Evolutionary conservation across 2,113 vertebrate species (phyloP), one percentile per base, ranked within the genome.

Genomic region (Cyanoliseus patagonus): DNA sequence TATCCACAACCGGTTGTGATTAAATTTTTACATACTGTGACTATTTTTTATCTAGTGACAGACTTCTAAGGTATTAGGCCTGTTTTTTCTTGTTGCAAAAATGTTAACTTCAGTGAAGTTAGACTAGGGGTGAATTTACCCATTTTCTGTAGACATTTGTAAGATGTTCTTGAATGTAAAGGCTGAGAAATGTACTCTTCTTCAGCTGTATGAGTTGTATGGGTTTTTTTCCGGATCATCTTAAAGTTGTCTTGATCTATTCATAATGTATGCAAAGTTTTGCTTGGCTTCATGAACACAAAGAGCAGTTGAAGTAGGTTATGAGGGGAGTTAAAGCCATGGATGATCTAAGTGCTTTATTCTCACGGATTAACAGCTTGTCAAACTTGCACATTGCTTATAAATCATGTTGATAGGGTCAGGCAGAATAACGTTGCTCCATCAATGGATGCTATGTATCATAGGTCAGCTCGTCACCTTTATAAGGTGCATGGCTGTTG

Each of bases 31-130:
- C 83, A 79, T 92, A 83, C 86, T 87, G 57, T 93, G 92, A 92
- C 41, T 49, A n/a, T 78, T 77, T 95, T 95, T 96, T 81, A 92
- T 30, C 57, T 79, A 74, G 86, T 39, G 74, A 86, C 44, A 73
- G 74, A 91, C 16, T 95, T 93, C 41, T 68, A 79, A 92, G 77
- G 82, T 64, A 69, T 30, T 93, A 93, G 92, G 53, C 85, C 78
- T 91, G 33, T 74, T 77, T 83, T 92, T 91, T 88, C 92, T 92
- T 78, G 59, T 90, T 92, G 81, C 91, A 91, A 84, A 93, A 89
- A 89, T 35, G 57, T 94, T 96, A 94, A 96, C 94, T 96, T 96
- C 95, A 96, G 80, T 96, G 95, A 97, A 92, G 96, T 97, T 96
- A 94, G 86, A 33, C 62, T 91, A 93, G 90, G 86, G 83, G 44